Evolutionary conservation across 2,888 invertebrate genomes (phyloP).

Genomic region (Lepidochrysops patricia): DNA sequence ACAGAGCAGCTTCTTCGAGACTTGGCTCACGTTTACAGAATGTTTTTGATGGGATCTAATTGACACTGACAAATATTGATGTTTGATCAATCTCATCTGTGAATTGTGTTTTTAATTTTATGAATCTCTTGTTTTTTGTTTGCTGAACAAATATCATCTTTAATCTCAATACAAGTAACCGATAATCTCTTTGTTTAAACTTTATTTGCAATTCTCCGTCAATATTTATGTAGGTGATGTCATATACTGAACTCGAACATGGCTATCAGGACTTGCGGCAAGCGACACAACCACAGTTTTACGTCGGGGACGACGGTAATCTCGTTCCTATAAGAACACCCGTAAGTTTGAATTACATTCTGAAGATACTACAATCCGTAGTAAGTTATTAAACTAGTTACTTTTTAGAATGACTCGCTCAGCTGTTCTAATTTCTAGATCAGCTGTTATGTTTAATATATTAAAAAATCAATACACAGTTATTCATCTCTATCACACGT

Average conservation of each 20-base stretch:
- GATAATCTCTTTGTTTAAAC: background rate
- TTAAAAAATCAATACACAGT: background rate
- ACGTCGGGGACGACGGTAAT: constrained; percentile 81
- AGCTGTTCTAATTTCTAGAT: background rate
- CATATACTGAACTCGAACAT: constrained; percentile 93
- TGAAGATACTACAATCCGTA: background rate
- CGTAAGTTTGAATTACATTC: constrained; percentile 62
- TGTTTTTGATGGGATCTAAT: no score
- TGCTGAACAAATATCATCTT: background rate
- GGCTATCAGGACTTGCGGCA: constrained; percentile 91
- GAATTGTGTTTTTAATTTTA: background rate
- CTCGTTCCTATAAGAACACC: constrained; percentile 72
- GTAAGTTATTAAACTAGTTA: background rate
- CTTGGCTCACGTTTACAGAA: no score
- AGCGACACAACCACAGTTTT: constrained; percentile 80
- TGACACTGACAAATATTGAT: no score
- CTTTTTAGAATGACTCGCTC: background rate
- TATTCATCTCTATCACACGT: no score
- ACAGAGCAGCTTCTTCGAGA: no score
- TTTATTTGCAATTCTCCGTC: background rate
- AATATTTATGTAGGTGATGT: constrained; percentile 77
- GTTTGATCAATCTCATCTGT: background rate
- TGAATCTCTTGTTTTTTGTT: background rate
- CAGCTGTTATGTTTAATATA: background rate
- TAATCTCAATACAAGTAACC: background rate